phyloP scores from a whole-genome alignment of 2,888 invertebrate species.

The Villa cingulata region DNA sequence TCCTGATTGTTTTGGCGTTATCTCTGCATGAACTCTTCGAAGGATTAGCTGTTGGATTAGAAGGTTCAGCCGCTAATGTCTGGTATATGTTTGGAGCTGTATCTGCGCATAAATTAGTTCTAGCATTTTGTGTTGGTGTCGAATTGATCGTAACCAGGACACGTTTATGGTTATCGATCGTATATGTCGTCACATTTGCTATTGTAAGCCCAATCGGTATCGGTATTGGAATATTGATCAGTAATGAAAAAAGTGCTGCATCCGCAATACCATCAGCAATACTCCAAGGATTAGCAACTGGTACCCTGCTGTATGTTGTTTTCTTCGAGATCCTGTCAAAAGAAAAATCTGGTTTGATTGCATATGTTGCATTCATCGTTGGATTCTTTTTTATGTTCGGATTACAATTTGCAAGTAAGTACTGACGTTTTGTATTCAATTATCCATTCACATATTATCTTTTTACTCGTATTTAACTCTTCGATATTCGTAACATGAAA shows the following conservation, averaged over 20 bases:
- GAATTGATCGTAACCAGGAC: slow-evolving; percentile 63
- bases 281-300: slow-evolving; percentile 73
- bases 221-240: slow-evolving; percentile 55
- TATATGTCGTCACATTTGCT: slow-evolving; percentile 63
- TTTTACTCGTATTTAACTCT: too few species aligned
- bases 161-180: slow-evolving; percentile 43
- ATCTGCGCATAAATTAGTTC: slow-evolving; percentile 71
- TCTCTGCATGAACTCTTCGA: slow-evolving; percentile 80
- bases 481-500: too few species aligned
- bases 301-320: slow-evolving; percentile 89
- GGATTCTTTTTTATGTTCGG: slow-evolving; percentile 65
- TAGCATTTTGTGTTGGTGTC: slow-evolving; percentile 78
- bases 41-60: slow-evolving; percentile 69
- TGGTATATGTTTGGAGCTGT: slow-evolving; percentile 77
- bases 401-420: slow-evolving; percentile 33
- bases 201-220: slow-evolving; percentile 70
- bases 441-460: too few species aligned
- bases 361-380: slow-evolving; percentile 49
- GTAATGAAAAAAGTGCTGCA: slow-evolving; percentile 44
- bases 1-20: slow-evolving; percentile 68
- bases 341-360: slow-evolving; percentile 43
- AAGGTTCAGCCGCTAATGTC: slow-evolving; percentile 45
- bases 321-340: slow-evolving; percentile 81
- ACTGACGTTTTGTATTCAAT: too few species aligned
- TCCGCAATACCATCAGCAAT: slow-evolving; percentile 50